phyloP scores from a whole-genome alignment of 2,888 invertebrate species.

The Drosophila gaucha region DNA sequence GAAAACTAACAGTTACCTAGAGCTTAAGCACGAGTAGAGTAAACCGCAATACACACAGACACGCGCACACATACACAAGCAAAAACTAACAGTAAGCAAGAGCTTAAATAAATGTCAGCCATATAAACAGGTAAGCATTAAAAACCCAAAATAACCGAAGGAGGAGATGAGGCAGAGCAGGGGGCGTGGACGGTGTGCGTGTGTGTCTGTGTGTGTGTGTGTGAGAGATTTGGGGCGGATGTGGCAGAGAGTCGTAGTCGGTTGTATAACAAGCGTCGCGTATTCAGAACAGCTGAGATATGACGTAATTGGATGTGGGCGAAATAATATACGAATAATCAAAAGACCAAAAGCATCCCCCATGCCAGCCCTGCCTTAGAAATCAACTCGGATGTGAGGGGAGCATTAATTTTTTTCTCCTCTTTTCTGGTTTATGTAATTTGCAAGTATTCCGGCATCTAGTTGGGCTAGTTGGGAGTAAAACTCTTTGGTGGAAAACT shows the following conservation, averaged over 20 bases:
- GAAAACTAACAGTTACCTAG: constrained; percentile 24
- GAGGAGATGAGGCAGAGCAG: background rate
- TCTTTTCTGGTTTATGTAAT: constrained; percentile 49
- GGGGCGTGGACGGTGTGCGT: background rate
- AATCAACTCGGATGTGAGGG: background rate
- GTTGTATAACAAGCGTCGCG: constrained; percentile 65
- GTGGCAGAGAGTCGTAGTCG: constrained; percentile 22
- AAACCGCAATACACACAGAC: constrained; percentile 25
- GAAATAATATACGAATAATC: constrained; percentile 44
- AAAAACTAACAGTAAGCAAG: constrained; percentile 10
- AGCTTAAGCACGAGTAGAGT: constrained; percentile 25
- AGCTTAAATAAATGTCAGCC: constrained; percentile 49
- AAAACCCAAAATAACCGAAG: constrained; percentile 24
- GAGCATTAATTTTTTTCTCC: background rate
- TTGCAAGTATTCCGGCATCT: constrained; percentile 36
- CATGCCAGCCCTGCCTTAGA: background rate
- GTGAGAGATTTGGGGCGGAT: constrained; percentile 8
- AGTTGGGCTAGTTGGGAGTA: constrained; percentile 33
- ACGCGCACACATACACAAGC: background rate
- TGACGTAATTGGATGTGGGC: constrained; percentile 83
- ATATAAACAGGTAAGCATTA: constrained; percentile 39
- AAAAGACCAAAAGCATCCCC: constrained; percentile 9
- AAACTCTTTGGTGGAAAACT: constrained; percentile 47
- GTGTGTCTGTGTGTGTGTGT: background rate
- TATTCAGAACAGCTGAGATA: constrained; percentile 83